These are phyloP conservation scores for Acanthosepion pharaonis DNA, from an alignment of 2,888 invertebrate species.

Conservation along the genomic window DNA sequence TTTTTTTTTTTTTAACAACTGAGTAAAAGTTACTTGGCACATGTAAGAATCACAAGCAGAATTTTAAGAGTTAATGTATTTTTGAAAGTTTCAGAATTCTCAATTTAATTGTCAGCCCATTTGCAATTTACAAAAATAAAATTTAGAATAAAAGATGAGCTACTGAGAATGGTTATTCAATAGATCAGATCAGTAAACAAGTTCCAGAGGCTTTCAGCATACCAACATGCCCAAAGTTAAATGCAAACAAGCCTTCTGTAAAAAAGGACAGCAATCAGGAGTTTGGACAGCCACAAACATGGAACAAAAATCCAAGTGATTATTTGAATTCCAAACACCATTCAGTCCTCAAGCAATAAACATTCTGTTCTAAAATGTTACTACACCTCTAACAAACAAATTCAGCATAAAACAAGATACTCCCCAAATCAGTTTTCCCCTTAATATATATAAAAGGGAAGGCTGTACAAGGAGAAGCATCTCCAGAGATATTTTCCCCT, in stretches of 20 bases:
- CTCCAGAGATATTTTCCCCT: constrained; percentile 39
- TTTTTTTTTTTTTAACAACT: neutral
- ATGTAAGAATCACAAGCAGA: neutral
- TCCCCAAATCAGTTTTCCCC: constrained; percentile 41
- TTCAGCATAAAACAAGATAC: constrained; percentile 46
- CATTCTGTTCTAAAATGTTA: constrained; percentile 34
- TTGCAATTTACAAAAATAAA: neutral
- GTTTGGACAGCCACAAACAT: constrained; percentile 38
- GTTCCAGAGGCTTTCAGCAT: constrained; percentile 41
- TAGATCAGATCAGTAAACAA: neutral
- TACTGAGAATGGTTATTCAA: neutral
- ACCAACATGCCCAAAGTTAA: constrained; percentile 45
- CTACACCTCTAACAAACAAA: constrained; percentile 44
- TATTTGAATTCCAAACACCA: constrained; percentile 10
- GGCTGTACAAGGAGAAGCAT: constrained; percentile 37
- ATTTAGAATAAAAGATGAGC: neutral
- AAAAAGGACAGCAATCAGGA: constrained; percentile 36
- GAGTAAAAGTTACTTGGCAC: neutral
- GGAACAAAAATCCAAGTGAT: constrained; percentile 38
- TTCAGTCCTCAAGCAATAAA: constrained; percentile 45
- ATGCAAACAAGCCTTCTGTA: constrained; percentile 34
- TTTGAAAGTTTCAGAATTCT: neutral
- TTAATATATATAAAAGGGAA: constrained; percentile 42
- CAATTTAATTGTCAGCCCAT: constrained; percentile 33
- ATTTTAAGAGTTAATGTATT: neutral